phyloP scores from a whole-genome alignment of 2,113 vertebrate genomes.

The Pseudolaguvia tuberculata region DNA sequence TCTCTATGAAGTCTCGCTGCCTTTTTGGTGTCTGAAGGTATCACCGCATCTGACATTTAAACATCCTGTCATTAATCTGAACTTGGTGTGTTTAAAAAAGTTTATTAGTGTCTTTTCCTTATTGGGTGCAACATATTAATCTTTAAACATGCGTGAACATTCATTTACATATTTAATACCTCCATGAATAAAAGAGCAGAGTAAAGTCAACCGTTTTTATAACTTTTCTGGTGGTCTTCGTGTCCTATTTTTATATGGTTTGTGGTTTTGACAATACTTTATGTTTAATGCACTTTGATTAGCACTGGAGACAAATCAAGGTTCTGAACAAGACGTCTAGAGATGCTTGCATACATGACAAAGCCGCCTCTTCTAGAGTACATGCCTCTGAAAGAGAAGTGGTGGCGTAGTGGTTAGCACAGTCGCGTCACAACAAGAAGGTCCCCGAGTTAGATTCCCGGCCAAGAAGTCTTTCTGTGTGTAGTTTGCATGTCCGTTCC shows the following conservation, averaged over 20 bases:
- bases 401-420: too few relatives aligned
- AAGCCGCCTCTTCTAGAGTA: slow-evolving; percentile 15
- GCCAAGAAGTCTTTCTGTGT: too few relatives aligned
- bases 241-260: slow-evolving; percentile 71
- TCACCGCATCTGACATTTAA: slow-evolving; percentile 20
- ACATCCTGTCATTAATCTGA: background rate
- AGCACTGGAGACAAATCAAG: slow-evolving; percentile 70
- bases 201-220: slow-evolving; percentile 40
- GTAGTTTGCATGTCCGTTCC: too few relatives aligned
- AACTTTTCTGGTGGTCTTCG: slow-evolving; percentile 34
- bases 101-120: background rate
- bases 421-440: too few relatives aligned
- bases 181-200: slow-evolving; percentile 32
- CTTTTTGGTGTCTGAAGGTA: background rate
- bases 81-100: background rate
- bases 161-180: slow-evolving; percentile 31
- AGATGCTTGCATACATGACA: slow-evolving; percentile 29
- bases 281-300: slow-evolving; percentile 97
- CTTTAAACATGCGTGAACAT: background rate
- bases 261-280: slow-evolving; percentile 75
- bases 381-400: slow-evolving; percentile 26
- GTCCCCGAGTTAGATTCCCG: too few relatives aligned
- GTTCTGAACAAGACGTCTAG: slow-evolving; percentile 56
- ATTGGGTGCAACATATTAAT: background rate
- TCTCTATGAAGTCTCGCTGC: background rate